Evolutionary conservation across 2,113 vertebrate species (phyloP), one percentile per base, ranked within the genome.

Genomic region (Maccullochella peelii): DNA sequence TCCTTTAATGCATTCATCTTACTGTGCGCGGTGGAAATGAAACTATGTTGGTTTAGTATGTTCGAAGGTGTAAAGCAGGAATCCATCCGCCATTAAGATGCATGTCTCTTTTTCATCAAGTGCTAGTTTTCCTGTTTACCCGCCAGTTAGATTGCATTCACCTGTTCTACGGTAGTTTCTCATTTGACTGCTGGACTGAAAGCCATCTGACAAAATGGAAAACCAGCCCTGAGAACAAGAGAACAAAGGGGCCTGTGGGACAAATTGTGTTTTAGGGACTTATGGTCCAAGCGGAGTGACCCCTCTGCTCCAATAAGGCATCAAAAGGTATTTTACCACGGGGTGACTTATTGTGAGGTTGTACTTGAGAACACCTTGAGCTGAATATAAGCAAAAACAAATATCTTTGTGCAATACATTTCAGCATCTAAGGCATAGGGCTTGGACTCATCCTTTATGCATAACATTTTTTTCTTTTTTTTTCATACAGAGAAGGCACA

Each of bases 181-280:
- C 57, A 47, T 52, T 57, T 25, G 52, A 73, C 18, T 52, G 59
- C 70, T 42, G 25, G 49, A 36, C 42, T 54, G 36, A 69, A 80
- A 68, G 67, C 15, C 0, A 4, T 73, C 59, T 0, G 18, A 73
- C 36, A 5, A 73, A 79, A 72, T 58, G 18, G 36, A 47, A 59
- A 74, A 70, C 0, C 42, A 62, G 58, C 58, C 25, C 15, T 1
- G 27, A 63, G 61, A 79, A 81, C 30, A 67, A 40, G 2, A 70
- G 30, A 82, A 38, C 12, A 15, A 50, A 8, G 10, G 11, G 7
- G 71, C 68, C 47, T 23, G 27, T 23, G 15, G 50, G 30, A 73
- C 61, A 57, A 81, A 70, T 73, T 59, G 69, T 73, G 57, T 76
- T 82, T 79, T 14, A 65, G 69, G 65, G 61, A 27, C 50, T 23